Base-by-base conservation (phyloP, 2,888 invertebrate species). In the Drosophila paranaensis region DNA sequence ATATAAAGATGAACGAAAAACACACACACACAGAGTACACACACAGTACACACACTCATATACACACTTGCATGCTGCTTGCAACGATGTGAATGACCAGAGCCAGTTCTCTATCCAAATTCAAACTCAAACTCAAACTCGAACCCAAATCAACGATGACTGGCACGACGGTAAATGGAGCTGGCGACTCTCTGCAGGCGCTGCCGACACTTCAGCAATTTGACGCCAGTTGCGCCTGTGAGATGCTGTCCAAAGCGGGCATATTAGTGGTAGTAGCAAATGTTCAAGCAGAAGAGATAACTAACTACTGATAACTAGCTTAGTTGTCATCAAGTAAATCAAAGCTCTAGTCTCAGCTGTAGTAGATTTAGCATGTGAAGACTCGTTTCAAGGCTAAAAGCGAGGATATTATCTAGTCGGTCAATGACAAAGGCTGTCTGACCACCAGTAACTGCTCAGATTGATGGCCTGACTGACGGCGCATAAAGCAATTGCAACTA, bases 81-180 rank as follows among this genome's bases (percentile, higher is more conserved):
- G 61, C 75, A 74, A 77, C 80, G 78, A 82, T 82, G 83, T 84
- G 83, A 84, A 87, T 83, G 83, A 83, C 83, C 83, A 83, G 79
- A 56, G 74, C 55, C 65, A 60, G 68, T 51, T 56, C 69, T 67
- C 53, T 46, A 64, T 57, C 69, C 57, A 56, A 64, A 64, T 42
- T 58, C 76, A 48, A 60, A 67, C 68, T 45, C 53, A 64, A 58
- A 37, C 61, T 53, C 75, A 48, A 56, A 65, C 65, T 37, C 53
- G 61, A 61, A 37, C 61, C 77, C 55, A 54, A 68, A 69, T 66
- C 68, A 73, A 74, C 73, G 45, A 43, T 30, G 64, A 46, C 50
- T 61, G 54, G 39, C 57, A 55, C 40, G 40, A 39, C 64, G 37
- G 53, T 45, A 64, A 64, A 54, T 72, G 71, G 48, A 55, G 55